These are phyloP conservation scores for Ophioderma brevispina DNA, from an alignment of 35 echinoderm and acorn worm species.

Conservation along the genomic window DNA sequence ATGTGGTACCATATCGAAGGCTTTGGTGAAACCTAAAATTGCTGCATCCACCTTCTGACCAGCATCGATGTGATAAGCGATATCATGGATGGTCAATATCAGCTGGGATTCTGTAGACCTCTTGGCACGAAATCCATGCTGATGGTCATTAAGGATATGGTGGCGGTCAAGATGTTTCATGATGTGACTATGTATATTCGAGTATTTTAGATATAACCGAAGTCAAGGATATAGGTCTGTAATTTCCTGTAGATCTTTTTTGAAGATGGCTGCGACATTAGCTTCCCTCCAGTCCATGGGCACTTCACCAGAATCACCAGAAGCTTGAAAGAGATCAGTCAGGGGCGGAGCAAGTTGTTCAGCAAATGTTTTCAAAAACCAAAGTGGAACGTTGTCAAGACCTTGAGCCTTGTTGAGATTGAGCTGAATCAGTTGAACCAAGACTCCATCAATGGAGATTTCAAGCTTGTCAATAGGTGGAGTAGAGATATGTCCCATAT, in stretches of 20 bases:
- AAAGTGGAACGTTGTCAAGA: conserved; percentile 26
- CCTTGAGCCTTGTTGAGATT: conserved; percentile 42
- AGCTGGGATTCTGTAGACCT: conserved; percentile 19
- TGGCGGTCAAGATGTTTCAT: conserved; percentile 50
- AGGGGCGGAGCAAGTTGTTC: conserved; percentile 27
- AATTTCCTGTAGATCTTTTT: conserved; percentile 23
- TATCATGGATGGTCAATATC: conserved; percentile 39
- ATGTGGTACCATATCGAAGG: conserved; percentile 55
- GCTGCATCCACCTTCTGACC: not conserved
- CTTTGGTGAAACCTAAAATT: conserved; percentile 46
- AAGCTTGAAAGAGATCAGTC: conserved; percentile 51
- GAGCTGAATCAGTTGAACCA: too few relatives aligned
- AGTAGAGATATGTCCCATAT: not conserved
- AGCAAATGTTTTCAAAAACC: conserved; percentile 35
- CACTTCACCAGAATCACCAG: conserved; percentile 26
- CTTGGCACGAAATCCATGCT: conserved; percentile 51
- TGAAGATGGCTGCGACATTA: conserved; percentile 42
- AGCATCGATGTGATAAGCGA: not conserved
- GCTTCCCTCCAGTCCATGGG: conserved; percentile 45
- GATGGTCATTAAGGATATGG: conserved; percentile 4
- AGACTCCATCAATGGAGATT: not conserved
- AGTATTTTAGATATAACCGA: conserved; percentile 33
- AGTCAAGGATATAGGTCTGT: conserved; percentile 54
- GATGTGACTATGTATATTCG: conserved; percentile 46
- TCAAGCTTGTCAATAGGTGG: too few relatives aligned